phyloP scores from a whole-genome alignment of 2,797 vertebrate species.

The Spondyliosoma cantharus region DNA sequence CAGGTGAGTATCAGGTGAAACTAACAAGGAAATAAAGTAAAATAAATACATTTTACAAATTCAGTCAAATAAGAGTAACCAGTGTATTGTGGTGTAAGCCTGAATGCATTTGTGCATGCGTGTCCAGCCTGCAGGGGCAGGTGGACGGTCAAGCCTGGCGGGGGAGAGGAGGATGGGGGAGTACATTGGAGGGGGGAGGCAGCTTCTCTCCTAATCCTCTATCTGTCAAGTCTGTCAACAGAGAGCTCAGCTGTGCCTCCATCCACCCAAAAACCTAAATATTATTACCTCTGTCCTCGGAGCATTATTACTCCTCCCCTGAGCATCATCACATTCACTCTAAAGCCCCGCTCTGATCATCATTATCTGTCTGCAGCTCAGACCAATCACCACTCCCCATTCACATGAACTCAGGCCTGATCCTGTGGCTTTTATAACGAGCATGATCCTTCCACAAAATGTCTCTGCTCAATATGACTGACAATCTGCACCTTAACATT shows the following conservation, averaged over 20 bases:
- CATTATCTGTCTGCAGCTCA: constrained; percentile 47
- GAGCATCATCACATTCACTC: constrained; percentile 40
- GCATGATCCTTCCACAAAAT: constrained; percentile 30
- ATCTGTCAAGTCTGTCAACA: constrained; percentile 81
- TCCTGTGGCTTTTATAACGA: constrained; percentile 30
- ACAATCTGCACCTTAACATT: constrained; percentile 22
- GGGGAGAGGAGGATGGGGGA: constrained; percentile 20
- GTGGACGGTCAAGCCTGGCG: constrained; percentile 38
- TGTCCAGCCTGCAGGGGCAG: constrained; percentile 45
- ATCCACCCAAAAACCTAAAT: constrained; percentile 77
- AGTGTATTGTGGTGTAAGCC: background rate
- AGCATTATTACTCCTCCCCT: constrained; percentile 49
- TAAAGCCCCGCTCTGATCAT: constrained; percentile 26
- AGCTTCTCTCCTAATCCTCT: constrained; percentile 69
- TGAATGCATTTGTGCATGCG: constrained; percentile 27
- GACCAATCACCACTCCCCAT: background rate
- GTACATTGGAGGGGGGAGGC: constrained; percentile 16
- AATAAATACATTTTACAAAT: background rate
- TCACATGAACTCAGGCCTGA: constrained; percentile 23
- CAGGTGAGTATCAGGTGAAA: background rate
- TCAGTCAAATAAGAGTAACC: no score
- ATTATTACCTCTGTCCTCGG: constrained; percentile 71
- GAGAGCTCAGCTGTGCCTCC: constrained; percentile 77
- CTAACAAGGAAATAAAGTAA: background rate
- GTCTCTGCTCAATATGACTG: background rate